phyloP scores from a whole-genome alignment of 2,113 vertebrate genomes.

The Pedetes capensis region DNA sequence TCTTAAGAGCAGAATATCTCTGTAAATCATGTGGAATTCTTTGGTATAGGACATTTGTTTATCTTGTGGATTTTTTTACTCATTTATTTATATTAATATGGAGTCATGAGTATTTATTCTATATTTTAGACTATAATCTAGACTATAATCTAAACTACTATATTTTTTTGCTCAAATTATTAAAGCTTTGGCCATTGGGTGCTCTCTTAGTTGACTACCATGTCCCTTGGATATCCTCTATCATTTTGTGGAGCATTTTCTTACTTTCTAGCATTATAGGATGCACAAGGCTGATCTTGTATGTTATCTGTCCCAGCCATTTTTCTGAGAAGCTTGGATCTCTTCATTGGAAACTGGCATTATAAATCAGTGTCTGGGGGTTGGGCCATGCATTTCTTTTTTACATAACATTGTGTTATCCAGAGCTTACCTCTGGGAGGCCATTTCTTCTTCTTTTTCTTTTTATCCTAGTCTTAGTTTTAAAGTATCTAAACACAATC shows the following conservation, averaged over 20 bases:
- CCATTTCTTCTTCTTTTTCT: not conserved
- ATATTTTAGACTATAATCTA: not conserved
- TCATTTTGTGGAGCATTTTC: not conserved
- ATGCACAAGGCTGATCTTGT: not conserved
- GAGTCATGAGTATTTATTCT: not conserved
- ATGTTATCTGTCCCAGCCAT: not conserved
- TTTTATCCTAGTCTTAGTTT: not conserved
- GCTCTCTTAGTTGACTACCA: not conserved
- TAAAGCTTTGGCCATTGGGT: not conserved
- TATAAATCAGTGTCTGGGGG: not conserved
- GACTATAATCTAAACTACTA: too few relatives aligned
- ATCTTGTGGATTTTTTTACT: not conserved
- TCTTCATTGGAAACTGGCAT: not conserved
- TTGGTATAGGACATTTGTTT: not conserved
- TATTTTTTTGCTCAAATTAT: not conserved
- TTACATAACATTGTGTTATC: not conserved
- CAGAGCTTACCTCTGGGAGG: not conserved
- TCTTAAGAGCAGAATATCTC: not conserved
- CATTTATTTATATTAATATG: not conserved
- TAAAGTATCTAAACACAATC: not conserved
- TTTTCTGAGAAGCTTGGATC: not conserved
- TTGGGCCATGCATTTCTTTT: not conserved
- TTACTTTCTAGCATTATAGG: not conserved
- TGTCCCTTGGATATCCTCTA: not conserved
- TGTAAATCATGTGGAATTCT: not conserved